Base-by-base conservation (phyloP, 2,113 vertebrate species). In the Cavia aperea region DNA sequence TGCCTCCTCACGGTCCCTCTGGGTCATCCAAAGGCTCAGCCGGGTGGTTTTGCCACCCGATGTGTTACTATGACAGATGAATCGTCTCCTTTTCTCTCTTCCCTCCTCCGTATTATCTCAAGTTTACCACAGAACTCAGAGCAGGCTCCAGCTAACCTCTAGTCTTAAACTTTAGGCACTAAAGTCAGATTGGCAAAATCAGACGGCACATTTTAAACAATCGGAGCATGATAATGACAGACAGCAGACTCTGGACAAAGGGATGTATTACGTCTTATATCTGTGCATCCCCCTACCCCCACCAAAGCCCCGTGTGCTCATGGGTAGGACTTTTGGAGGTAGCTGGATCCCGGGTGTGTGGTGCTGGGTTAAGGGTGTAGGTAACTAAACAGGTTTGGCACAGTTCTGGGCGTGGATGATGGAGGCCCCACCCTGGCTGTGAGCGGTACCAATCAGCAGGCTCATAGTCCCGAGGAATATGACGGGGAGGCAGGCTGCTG, bases 101-200 rank as follows among this genome's bases (percentile, higher is more conserved):
- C n/a, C 65, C 63, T 31, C 46, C 51, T 49, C 66, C 54, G 26
- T 81, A 75, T 70, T 81, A 86, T 43, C 77, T 84, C 54, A 91
- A 29, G 58, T 73, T 92, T n/a, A 81, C 11, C 33, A 79, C 39
- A 56, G 4, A 51, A 81, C 70, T 85, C 46, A 72, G 46, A 51
- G 36, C 36, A 81, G 8, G 73, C 36, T 14, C 31, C n/a, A 60
- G 75, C 63, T 46, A 88, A 83, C 21, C 86, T 23, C 29, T 33
- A 88, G 88, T 66, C 66, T 68, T 94, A 70, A 89, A 62, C 18
- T 93, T 96, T 24, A 68, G 7, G 23, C 5, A 58, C 56, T 58
- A 21, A 75, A 56, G 54, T 31, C 70, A 72, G n/a, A 62, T 0
- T 14, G 62, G 90, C 56, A 89, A 78, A 92, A 88, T 56, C n/a